Conservation (phyloP, 1,140 invertebrate genomes). For the Planococcus citri region DNA sequence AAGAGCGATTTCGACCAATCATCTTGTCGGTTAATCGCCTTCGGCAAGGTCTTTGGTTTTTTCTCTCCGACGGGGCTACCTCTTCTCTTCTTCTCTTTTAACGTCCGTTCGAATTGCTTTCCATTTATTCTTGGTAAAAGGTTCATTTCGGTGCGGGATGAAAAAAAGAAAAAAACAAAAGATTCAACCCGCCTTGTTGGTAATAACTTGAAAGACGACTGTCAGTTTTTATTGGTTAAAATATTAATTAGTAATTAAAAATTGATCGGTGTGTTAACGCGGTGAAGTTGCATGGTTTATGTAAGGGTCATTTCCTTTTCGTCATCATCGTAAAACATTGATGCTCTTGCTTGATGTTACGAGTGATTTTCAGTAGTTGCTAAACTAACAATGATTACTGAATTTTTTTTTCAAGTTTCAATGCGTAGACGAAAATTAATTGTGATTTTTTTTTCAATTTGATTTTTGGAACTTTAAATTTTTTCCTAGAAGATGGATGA, state of each 20-base stretch:
- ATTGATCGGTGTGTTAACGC: background rate
- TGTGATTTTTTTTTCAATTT: too few species aligned
- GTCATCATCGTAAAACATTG: background rate
- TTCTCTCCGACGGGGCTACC: background rate
- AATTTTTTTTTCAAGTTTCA: too few species aligned
- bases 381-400: background rate
- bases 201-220: background rate
- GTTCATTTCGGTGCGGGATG: background rate
- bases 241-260: conserved; percentile 4
- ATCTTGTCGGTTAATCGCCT: background rate
- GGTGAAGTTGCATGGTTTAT: background rate
- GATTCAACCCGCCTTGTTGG: background rate
- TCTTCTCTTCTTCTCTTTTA: background rate
- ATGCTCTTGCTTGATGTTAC: background rate
- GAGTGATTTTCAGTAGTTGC: background rate
- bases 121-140: background rate
- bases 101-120: background rate
- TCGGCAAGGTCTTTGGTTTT: background rate
- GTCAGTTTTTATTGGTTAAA: conserved; percentile 7
- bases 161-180: background rate
- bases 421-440: too few species aligned
- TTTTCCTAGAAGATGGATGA: too few species aligned
- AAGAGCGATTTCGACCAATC: background rate
- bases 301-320: background rate
- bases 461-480: too few species aligned